Base-by-base conservation (phyloP, 2,888 invertebrate genomes). In the Synergus laeviventris region DNA sequence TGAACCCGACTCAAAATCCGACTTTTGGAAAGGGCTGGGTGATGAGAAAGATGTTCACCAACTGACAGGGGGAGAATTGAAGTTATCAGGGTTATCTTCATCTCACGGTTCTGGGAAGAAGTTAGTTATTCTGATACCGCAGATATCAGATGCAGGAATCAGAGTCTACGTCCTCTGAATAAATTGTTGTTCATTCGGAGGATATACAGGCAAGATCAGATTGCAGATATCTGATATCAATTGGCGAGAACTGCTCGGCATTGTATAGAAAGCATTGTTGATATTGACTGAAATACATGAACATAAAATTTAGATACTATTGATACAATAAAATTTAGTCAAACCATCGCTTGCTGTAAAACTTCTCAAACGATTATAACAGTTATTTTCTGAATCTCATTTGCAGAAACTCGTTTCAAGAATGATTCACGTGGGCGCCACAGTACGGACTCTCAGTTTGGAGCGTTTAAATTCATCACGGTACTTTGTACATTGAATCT, bases 341-440 rank as follows among this genome's bases (percentile, higher is more conserved):
- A 31, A 45, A 45, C 45, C 4, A 18, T 7, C 9, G 54, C n/a
- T 59, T 24, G 24, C 59, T 14, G 1, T 2, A 3, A 14, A 59
- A 59, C 0, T 5, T 59, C 12, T 24, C 18, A 59, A 59, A 5
- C 24, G 24, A 14, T n/a, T n/a, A 24, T 14, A 24, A 59, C 14
- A 59, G 24, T 24, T 21, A 21, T 24, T 14, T 14, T 12, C 24
- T 59, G 24, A 59, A 59, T 59, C 59, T 42, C 21, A 42, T 42
- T 42, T 21, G 45, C 16, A 45, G 21, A 31, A 70, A 70, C 31
- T 8, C n/a, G 7, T 70, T 70, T 49, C 31, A 31, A 5, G 49
- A 70, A 70, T 11, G 49, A 49, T 70, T 49, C 49, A 45, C 49
- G n/a, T 36, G 49, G 14, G 31, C 70, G 36, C 18, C 49, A 31